phyloP scores from a whole-genome alignment of 2,113 vertebrate species.

The Sitta europaea region DNA sequence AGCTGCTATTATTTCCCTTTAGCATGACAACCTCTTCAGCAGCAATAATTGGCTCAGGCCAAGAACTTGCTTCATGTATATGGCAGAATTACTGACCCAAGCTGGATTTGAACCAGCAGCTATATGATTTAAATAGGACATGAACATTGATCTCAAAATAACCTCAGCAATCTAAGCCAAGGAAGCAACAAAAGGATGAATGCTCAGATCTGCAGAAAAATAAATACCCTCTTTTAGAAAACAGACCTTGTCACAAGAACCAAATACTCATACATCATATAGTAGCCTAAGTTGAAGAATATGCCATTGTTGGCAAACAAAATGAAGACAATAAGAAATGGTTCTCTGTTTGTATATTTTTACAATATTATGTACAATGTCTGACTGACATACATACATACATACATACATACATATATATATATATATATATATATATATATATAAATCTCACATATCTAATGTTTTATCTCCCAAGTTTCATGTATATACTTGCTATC shows the following conservation, averaged over 20 bases:
- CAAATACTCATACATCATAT: not conserved
- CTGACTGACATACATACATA: no score
- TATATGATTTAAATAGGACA: conserved; percentile 35
- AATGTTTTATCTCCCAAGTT: not conserved
- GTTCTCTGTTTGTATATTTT: not conserved
- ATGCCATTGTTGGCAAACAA: not conserved
- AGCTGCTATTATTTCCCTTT: not conserved
- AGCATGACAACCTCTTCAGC: conserved; percentile 9
- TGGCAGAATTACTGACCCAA: conserved; percentile 18
- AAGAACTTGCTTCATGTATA: not conserved
- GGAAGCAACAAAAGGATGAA: not conserved
- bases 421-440: no score
- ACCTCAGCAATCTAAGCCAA: not conserved
- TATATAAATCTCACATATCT: not conserved
- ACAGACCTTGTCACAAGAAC: not conserved
- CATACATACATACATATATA: no score
- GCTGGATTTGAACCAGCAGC: conserved; percentile 19
- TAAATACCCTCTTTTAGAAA: not conserved
- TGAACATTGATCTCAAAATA: conserved; percentile 37
- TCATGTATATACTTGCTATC: not conserved
- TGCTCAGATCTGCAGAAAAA: conserved; percentile 17
- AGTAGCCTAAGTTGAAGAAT: not conserved
- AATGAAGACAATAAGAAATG: not conserved
- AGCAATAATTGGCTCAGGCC: not conserved
- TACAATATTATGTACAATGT: accelerated